Percentiles rank a stretch among this genome's conserved stretches.
Evolutionary conservation across 2,797 vertebrate species (phyloP).

Genomic region (Leptoclinus maculatus): DNA sequence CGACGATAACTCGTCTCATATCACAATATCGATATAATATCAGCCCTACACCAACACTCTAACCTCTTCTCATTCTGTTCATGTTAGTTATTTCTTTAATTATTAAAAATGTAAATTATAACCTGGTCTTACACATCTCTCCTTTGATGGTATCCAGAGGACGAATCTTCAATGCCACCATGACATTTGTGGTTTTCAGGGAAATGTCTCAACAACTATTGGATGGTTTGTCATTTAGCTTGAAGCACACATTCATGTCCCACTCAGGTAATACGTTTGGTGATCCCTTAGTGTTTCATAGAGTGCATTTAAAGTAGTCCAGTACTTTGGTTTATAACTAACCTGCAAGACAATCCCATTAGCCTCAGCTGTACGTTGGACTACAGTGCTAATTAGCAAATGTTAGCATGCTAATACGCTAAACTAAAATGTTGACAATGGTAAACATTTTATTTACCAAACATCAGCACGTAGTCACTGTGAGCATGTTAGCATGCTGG

Average conservation of each 20-base stretch:
- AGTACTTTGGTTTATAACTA: background rate
- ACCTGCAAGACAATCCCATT: background rate
- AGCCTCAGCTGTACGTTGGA: background rate
- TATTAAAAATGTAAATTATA: too few species aligned
- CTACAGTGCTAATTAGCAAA: background rate
- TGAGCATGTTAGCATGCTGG: background rate
- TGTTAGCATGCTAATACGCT: background rate
- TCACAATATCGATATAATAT: too few species aligned
- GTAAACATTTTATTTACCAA: background rate
- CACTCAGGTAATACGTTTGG: background rate
- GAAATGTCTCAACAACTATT: background rate
- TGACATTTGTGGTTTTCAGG: constrained; percentile 7
- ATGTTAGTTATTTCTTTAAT: too few species aligned
- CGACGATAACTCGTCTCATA: too few species aligned
- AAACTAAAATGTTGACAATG: background rate
- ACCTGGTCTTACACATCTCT: too few species aligned
- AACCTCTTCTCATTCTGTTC: too few species aligned
- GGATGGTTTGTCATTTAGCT: background rate
- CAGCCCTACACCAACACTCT: too few species aligned
- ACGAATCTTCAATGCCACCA: too few species aligned
- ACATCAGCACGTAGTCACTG: background rate
- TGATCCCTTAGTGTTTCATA: background rate
- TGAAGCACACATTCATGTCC: background rate
- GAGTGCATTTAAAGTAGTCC: background rate
- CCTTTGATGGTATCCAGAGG: too few species aligned